Evolutionary conservation across 1,140 invertebrate species (phyloP), one percentile per base, ranked within the genome.

Genomic region (Campoletis sonorensis): DNA sequence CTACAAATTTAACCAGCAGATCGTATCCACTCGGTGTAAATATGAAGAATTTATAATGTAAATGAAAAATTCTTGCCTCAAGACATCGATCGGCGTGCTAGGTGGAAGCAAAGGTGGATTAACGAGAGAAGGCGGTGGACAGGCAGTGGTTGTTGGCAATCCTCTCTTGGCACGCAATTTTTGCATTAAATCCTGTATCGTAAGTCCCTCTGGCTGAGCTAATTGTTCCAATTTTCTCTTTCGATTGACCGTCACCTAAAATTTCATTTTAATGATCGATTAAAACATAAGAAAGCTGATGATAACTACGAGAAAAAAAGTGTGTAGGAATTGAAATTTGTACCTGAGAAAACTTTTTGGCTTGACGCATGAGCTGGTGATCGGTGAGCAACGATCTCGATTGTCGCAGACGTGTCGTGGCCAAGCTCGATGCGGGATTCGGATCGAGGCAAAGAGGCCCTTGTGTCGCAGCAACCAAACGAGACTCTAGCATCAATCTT

Each of bases 361-460:
- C 95, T 88, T 95, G 95, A 85, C 95, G 94, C 81, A 96, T 94
- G 81, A 98, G 93, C 83, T 95, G 92, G 61, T 95, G 94, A 23
- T 95, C 96, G 77, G 96, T 96, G 75, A 97, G 94, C 23, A 96
- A 92, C 84, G 96, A 93, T 79, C 94, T 94, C 37, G 95, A 94
- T 85, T 96, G 95, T 85, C 96, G 95, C 33, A 97, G 89, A 82
- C 94, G 93, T 70, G 96, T 96, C 30, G 95, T 94, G 68, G 96
- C 92, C 58, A 97, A 91, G 33, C 95, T 95, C 21, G 97, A 95
- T 27, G 95, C 93, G 7, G 96, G 96, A 85, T 96, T 95, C 1
- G 97, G 97, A 90, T 98, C 97, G 18, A 98, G 92, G 89, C 97
- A 98, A 3, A 99, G 91, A 27, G 96, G 96, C 58, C 96, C 96